phyloP scores from a whole-genome alignment of 1,140 invertebrate species.

The Drosophila littoralis region DNA sequence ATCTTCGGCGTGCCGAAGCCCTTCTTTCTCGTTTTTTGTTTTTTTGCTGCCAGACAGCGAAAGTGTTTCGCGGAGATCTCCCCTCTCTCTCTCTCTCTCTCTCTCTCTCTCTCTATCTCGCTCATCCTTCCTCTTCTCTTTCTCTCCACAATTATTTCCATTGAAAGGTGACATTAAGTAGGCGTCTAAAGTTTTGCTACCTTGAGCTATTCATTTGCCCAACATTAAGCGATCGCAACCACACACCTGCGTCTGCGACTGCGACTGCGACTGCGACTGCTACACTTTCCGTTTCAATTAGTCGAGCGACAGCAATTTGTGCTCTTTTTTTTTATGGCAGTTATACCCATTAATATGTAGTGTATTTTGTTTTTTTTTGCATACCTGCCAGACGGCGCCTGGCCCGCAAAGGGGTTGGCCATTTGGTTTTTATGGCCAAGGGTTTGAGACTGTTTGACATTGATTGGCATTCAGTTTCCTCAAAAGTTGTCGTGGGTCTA shows the following conservation, averaged over 20 bases:
- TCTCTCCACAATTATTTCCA: slow-evolving; percentile 38
- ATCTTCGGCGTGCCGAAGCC: too few relatives aligned
- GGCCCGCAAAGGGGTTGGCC: slow-evolving; percentile 41
- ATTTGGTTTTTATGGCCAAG: slow-evolving; percentile 62
- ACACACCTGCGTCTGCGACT: slow-evolving; percentile 48
- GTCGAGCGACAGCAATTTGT: slow-evolving; percentile 13
- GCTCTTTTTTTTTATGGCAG: background rate
- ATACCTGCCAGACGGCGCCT: slow-evolving; percentile 51
- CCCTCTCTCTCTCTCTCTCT: too few relatives aligned
- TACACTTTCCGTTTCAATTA: slow-evolving; percentile 57
- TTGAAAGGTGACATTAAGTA: slow-evolving; percentile 68
- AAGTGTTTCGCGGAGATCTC: slow-evolving; percentile 37
- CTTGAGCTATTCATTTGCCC: slow-evolving; percentile 17
- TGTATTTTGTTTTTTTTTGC: slow-evolving; percentile 24
- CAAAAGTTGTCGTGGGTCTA: slow-evolving; percentile 34
- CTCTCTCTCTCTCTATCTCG: too few relatives aligned
- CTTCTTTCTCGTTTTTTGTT: too few relatives aligned
- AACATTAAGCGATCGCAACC: slow-evolving; percentile 10
- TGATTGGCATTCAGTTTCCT: slow-evolving; percentile 37
- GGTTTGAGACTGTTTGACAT: slow-evolving; percentile 29
- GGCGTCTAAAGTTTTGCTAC: slow-evolving; percentile 27
- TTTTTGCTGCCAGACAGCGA: slow-evolving; percentile 28
- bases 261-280: too few relatives aligned
- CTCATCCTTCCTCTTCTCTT: too few relatives aligned
- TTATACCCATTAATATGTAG: slow-evolving; percentile 1